These are phyloP conservation scores for Muscicapa adusta DNA, from an alignment of 2,113 vertebrate genomes.

Conservation along the genomic window DNA sequence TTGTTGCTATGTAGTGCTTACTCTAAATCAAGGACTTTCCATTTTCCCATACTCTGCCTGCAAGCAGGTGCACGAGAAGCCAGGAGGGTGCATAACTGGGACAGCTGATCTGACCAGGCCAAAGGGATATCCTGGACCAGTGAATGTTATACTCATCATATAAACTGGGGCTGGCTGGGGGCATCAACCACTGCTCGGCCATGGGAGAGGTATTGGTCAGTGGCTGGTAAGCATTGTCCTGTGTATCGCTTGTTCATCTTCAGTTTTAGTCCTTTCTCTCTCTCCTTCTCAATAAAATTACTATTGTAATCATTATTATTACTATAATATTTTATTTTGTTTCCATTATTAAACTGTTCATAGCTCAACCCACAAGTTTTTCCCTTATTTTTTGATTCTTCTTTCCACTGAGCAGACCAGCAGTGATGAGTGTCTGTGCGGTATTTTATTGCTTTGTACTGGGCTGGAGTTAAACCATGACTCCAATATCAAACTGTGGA, in stretches of 20 bases:
- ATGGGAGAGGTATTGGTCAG: not conserved
- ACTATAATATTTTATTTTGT: not conserved
- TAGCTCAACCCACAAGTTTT: not conserved
- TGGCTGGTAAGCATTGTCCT: not conserved
- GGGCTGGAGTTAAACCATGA: not conserved
- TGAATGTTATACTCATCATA: not conserved
- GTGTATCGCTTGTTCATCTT: not conserved
- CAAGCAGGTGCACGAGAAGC: not conserved
- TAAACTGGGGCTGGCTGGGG: not conserved
- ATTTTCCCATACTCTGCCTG: not conserved
- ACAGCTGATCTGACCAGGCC: not conserved
- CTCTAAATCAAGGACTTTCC: not conserved
- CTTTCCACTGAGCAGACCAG: not conserved
- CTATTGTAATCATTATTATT: not conserved
- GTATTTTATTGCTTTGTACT: not conserved
- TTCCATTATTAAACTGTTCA: not conserved
- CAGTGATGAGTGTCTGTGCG: not conserved
- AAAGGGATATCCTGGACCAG: not conserved
- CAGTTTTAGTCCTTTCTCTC: not conserved
- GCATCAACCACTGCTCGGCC: accelerated
- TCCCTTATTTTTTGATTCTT: not conserved
- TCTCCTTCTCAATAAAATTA: not conserved
- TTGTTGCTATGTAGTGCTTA: not conserved
- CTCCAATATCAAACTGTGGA: not conserved
- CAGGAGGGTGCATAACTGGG: too few species aligned